phyloP scores from a whole-genome alignment of 1,140 invertebrate species.

The Bombus turneri region DNA sequence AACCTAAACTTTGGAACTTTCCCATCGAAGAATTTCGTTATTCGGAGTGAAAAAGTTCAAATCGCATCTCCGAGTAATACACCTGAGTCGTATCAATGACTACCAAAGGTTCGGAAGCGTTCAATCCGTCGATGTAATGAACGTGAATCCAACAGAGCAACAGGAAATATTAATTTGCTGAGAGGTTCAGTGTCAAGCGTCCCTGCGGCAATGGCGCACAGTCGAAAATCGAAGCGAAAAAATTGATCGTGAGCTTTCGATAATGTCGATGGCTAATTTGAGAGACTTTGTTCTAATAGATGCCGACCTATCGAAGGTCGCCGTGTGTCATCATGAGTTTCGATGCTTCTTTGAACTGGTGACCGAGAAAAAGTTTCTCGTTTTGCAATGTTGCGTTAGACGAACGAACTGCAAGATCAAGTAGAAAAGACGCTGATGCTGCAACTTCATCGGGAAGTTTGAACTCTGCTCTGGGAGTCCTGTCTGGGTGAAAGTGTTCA shows the following conservation, averaged over 20 bases:
- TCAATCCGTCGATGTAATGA: slow-evolving; percentile 1
- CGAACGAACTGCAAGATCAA: slow-evolving; percentile 30
- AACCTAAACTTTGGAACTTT: not conserved
- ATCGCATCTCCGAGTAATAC: too few species aligned
- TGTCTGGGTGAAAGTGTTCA: slow-evolving; percentile 56
- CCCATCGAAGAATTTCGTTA: not conserved
- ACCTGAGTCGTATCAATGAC: too few species aligned
- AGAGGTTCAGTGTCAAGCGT: slow-evolving; percentile 11
- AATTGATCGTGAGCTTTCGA: slow-evolving; percentile 9
- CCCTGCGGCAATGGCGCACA: not conserved
- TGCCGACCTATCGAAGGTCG: slow-evolving; percentile 25
- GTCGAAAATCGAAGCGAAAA: slow-evolving; percentile 1
- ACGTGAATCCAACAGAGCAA: not conserved
- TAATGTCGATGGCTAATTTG: slow-evolving; percentile 39
- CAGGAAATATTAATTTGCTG: slow-evolving; percentile 1
- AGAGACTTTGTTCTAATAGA: slow-evolving; percentile 23
- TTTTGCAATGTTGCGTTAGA: slow-evolving; percentile 10
- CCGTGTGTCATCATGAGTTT: slow-evolving; percentile 28
- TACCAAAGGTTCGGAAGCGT: too few species aligned
- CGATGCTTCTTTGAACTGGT: slow-evolving; percentile 27
- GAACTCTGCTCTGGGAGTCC: slow-evolving; percentile 8
- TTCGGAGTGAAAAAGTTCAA: not conserved
- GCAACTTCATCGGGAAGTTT: slow-evolving; percentile 1
- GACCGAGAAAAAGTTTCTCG: slow-evolving; percentile 17
- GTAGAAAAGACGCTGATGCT: slow-evolving; percentile 11